Evolutionary conservation across 2,113 vertebrate genomes (phyloP), one percentile per base, ranked within the genome.

Genomic region (Myrmecobius fasciatus): DNA sequence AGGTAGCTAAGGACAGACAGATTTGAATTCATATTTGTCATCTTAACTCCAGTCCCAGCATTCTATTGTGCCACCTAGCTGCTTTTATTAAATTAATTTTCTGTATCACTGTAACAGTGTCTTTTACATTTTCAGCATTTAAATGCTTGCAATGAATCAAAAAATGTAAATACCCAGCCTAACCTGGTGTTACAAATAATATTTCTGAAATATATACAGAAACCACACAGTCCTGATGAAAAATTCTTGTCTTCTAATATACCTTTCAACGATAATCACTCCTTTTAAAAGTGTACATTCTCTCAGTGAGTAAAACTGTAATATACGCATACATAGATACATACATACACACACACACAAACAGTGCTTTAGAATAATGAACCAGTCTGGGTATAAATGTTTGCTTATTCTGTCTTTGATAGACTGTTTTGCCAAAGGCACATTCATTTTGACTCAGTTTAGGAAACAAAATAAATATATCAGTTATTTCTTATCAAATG

Each of bases 391-490:
- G 60, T 46, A 7, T 90, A 47, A 83, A 47, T 93, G 91, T 94
- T 95, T 95, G 67, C 88, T 94, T 95, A 95, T 92, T 92, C 31
- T 46, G 93, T 94, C 92, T 94, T 94, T 94, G 91, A 94, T 89
- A 95, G 95, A 91, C 92, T 94, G 17, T 89, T 95, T 94, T 91
- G 95, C 96, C 95, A 49, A n/a, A 95, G 90, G 96, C 95, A 96
- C 52, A 91, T 95, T 96, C 97, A 95, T 91, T 95, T 97, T 97
- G 92, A 97, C 22, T 92, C 83, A 91, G 7, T 89, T 91, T 89
- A 43, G 10, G 46, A 96, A 97, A 95, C 53, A 47, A 95, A 97
- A 96, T 97, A 96, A 97, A 97, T 96, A 92, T 91, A 95, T 93
- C 93, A 92, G 89, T 92, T 94, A 94, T 94, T 97, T 96, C 91